Percentiles rank a stretch among this genome's conserved stretches.
phyloP scores from a whole-genome alignment of 1,140 invertebrate species.

The Apis laboriosa region DNA sequence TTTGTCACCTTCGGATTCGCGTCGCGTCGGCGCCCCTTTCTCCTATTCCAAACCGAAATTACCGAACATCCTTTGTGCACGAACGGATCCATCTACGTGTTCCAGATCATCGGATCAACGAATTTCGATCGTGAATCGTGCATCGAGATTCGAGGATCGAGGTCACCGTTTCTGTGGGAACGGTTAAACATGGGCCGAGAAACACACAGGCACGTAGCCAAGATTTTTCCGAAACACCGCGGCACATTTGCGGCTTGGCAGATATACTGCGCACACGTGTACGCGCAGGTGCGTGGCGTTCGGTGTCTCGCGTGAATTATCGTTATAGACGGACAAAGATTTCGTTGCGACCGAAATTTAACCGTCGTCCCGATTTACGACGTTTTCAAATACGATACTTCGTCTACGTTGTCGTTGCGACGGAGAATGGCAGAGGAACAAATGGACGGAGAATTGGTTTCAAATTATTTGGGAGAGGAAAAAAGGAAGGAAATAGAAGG shows the following conservation, averaged over 20 bases:
- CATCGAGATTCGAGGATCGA: background rate
- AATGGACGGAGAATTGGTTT: no score
- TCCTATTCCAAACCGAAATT: background rate
- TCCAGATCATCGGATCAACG: background rate
- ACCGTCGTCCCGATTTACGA: slow-evolving; percentile 28
- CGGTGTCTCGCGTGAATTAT: slow-evolving; percentile 46
- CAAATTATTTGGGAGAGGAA: no score
- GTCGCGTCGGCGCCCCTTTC: slow-evolving; percentile 63
- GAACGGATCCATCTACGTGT: background rate
- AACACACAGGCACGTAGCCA: slow-evolving; percentile 58
- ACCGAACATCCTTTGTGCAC: background rate
- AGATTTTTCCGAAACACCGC: slow-evolving; percentile 58
- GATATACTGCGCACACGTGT: slow-evolving; percentile 49
- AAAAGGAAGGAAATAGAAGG: background rate
- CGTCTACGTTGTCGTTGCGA: background rate
- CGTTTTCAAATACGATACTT: background rate
- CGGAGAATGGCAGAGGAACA: background rate
- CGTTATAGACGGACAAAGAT: slow-evolving; percentile 41
- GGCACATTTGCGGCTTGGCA: slow-evolving; percentile 61
- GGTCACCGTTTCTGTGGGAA: background rate
- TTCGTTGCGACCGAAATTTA: slow-evolving; percentile 15
- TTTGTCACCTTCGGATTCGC: slow-evolving; percentile 73
- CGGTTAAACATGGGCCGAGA: slow-evolving; percentile 44
- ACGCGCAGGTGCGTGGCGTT: slow-evolving; percentile 53
- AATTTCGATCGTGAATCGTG: background rate